Base-by-base conservation (phyloP, 2,113 vertebrate genomes). In the Irena cyanogastra region DNA sequence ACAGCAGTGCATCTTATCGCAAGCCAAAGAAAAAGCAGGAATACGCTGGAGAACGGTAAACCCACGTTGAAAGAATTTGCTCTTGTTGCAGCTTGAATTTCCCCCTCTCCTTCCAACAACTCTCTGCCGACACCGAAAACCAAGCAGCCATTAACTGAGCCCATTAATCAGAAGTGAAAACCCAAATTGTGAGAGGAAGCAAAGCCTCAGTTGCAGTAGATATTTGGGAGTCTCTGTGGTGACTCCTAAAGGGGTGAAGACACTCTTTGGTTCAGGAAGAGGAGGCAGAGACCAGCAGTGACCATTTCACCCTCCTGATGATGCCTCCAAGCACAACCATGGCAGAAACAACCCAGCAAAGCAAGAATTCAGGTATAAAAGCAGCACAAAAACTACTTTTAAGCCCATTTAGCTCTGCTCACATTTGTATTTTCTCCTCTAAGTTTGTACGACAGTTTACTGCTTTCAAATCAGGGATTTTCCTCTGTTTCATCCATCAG, bases 21-120 rank as follows among this genome's bases (percentile, higher is more conserved):
- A 10, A 95, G 95, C 93, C 94, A 97, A 94, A 74, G 84, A 70
- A 72, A 89, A 80, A 80, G 85, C 1, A 47, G 6, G 59, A 57
- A 63, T 50, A 54, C 20, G 11, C 53, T 2, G 9, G 76, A 91
- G 90, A 88, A 69, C 5, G 1, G 13, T 18, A 65, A 94, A 74
- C 5, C 66, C 68, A 18, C 1, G 10, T 10, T 63, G 47, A 74
- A 95, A 90, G 92, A 91, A 92, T 94, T 13, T 12, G 79, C 68
- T 97, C 96, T 70, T 96, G 93, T 96, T 86, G 52, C 71, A 60
- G 94, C 94, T 96, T 96, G 96, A 96, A 93, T 90, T 81, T 78
- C 60, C 59, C 26, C 68, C 35, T 94, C 70, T 89, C 54, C 54
- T 68, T 64, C 63, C 54, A 28, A 83, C 28, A 90, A 9, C 75